Base-by-base conservation (phyloP, 1,140 invertebrate genomes). In the Tetramorium alpestre region DNA sequence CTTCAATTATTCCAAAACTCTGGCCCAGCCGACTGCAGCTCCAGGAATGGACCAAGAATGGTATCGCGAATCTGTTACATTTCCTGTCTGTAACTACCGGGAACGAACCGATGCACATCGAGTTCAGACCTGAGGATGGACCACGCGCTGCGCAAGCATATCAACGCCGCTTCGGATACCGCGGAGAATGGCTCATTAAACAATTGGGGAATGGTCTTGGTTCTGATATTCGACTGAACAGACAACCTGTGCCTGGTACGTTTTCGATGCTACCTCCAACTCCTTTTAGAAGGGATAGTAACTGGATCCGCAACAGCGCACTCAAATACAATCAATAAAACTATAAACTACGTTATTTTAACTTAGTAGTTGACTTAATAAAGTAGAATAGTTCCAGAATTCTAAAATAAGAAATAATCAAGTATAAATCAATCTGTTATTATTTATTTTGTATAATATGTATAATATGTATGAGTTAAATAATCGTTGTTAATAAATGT, bases 81-180 rank as follows among this genome's bases (percentile, higher is more conserved):
- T 25, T 91, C 28, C 16, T 73, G 1, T 51, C 56, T 1, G 49
- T 67, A 13, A 62, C 56, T 13, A 81, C n/a, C 0, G 67, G 18
- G 11, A 70, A 81, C 7, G 51, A 72, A 5, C 38, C 69, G 1
- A 89, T 91, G 49, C 10, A n/a, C 8, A 87, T 92, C 16, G 75
- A 80, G 11, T 92, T 92, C 56, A 54, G 56, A 49, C 91, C 89
- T 0, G 91, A 92, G 0, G 91, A 92, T 7, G 91, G 91, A n/a
- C 84, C 84, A 2, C 89, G 89, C 2, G 86, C 82, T 2, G 85
- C 91, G 3, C 10, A 60, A 47, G 41, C 33, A 1, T 92, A 92
- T 84, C 91, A 90, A 38, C 69, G n/a, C 1, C 84, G 67, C 2
- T 92, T 85, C 8, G 91, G 91, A 51, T 85, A 82, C 65, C 88